A percentile compares a stretch with the other conserved stretches of the same genome.
phyloP scores from a whole-genome alignment of 1,140 invertebrate species.

The Paramacrobiotus metropolitanus region DNA sequence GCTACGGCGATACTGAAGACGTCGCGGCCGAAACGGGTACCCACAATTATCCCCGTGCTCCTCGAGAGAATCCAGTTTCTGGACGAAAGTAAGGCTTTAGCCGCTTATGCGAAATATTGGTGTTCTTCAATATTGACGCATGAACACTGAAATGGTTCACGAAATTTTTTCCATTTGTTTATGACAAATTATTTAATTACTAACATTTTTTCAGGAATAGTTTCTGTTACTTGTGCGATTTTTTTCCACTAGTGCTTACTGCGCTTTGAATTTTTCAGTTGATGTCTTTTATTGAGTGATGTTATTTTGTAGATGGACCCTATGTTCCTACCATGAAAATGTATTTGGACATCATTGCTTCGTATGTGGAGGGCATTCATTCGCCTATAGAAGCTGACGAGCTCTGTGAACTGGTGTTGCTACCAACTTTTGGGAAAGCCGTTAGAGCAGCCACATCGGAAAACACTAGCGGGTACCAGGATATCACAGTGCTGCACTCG shows the following conservation, averaged over 20 bases:
- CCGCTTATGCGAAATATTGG: no score
- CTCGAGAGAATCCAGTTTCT: neutral
- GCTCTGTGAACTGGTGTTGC: neutral
- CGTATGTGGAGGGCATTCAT: neutral
- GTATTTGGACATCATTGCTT: constrained; percentile 1
- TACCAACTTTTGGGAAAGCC: neutral
- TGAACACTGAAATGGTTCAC: no score
- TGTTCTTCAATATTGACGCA: no score
- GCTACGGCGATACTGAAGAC: neutral
- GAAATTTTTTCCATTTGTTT: no score
- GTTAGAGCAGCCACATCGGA: neutral
- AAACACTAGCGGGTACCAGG: neutral
- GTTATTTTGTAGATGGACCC: neutral
- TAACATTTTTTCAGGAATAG: no score
- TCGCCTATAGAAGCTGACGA: neutral
- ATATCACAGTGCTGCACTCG: neutral
- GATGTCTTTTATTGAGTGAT: no score
- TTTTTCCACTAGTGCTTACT: no score
- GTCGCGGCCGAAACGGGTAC: neutral
- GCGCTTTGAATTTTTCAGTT: no score
- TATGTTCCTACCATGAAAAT: constrained; percentile 1
- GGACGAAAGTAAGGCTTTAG: neutral
- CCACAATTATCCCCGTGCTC: neutral
- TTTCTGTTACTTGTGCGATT: no score
- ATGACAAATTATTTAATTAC: no score